Base-by-base conservation (phyloP, 2,113 vertebrate species). In the Gobiocypris rarus region DNA sequence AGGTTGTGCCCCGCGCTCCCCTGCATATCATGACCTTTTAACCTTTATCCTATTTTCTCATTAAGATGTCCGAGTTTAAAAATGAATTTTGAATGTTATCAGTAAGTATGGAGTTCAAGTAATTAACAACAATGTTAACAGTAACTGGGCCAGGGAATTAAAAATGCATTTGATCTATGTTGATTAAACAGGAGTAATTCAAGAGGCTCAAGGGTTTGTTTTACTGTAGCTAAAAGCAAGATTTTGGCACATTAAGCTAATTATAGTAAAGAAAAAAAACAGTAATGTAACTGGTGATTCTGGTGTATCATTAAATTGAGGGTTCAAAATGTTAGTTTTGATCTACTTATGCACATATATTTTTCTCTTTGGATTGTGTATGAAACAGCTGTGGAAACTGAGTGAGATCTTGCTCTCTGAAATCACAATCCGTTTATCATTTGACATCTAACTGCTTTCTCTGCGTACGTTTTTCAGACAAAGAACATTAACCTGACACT, bases 351-450 rank as follows among this genome's bases (percentile, higher is more conserved):
- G 17, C 8, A 31, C 13, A 15, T 2, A 63, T 4, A 3, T 34
- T 24, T 52, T 28, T 45, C 22, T 6, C 69, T 69, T 38, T 17
- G 58, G 61, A 28, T 1, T 54, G 26, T 50, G 41, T 26, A 26
- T 19, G 15, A 13, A 75, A 26, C 11, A 19, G 48, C 5, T 59
- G 8, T 78, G 3, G 24, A 17, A 56, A 63, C 19, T 19, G 26
- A 69, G 19, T 86, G 89, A 92, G 91, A 90, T 91, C 87, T 89
- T 88, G 90, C 89, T 87, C 88, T 89, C 89, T 86, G 85, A 82
- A 91, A 89, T 90, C 90, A 89, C 91, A 90, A 93, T 93, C 93
- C 90, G 45, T 48, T 94, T 91, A 94, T 93, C 92, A 56, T 86
- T 90, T 93, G 92, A 94, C 89, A 89, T 88, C 87, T 85, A 81